Base-by-base conservation (phyloP, 2,113 vertebrate species). In the Symphodus melops region DNA sequence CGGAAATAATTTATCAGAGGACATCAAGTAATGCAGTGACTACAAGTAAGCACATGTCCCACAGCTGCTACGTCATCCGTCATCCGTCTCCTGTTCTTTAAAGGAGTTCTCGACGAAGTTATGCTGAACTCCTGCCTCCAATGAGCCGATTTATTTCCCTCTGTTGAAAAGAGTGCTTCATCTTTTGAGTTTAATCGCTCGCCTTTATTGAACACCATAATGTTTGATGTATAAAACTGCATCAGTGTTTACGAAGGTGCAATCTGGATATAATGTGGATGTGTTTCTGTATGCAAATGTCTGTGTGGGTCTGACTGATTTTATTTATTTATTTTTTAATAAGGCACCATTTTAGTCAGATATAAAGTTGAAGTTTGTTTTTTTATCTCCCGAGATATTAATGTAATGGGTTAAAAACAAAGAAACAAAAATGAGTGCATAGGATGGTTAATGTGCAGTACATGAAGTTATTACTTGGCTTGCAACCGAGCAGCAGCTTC, bases 1-100 rank as follows among this genome's bases (percentile, higher is more conserved):
- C 20, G 57, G 51, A 77, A 68, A 48, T 66, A 86, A 87, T 81
- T 16, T 75, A 82, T 82, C 8, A 44, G 49, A 71, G 36, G 42
- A 61, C 28, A 60, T 72, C 28, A 42, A 51, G 46, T 65, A 44
- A 58, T 28, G 39, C 1, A 8, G 14, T 11, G n/a, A 57, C 68
- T 59, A 25, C 12, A 80, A 53, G 48, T 54, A 72, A 67, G 36
- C 36, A 28, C 12, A 58, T 68, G 71, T 60, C n/a, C 16, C 51
- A 14, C 33, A 42, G 74, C 49, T 61, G 60, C 64, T 66, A 28
- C 52, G 41, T 71, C 49, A 82, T 28, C 36, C 33, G 69, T 56
- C 53, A 54, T 75, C 64, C 8, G 52, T 42, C 51, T 60, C 19
- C 3, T 65, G 52, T 33, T 42, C 19, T 23, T 52, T 21, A 16